Percentiles rank a stretch among this genome's conserved stretches.
Conservation (phyloP, 2,797 vertebrate species). For the Pipistrellus pygmaeus region DNA sequence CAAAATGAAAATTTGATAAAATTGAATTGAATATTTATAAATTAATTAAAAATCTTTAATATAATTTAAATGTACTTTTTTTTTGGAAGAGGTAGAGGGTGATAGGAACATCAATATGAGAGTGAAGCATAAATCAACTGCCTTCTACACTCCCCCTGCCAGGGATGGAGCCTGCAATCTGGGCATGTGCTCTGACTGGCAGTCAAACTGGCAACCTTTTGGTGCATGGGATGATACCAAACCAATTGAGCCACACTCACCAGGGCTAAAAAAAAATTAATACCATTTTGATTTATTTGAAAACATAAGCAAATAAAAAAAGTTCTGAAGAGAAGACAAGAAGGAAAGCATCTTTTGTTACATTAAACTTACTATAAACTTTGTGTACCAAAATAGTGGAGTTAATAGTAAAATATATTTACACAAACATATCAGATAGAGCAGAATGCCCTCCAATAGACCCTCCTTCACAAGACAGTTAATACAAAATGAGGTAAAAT, state of each 20-base stretch:
- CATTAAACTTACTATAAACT: background rate
- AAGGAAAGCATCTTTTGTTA: background rate
- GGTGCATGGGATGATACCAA: background rate
- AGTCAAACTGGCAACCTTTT: background rate
- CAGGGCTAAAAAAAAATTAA: background rate
- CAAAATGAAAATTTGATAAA: background rate
- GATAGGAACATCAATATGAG: background rate
- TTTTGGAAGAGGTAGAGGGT: background rate
- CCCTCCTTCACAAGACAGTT: background rate
- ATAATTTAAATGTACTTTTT: background rate
- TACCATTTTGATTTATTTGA: background rate
- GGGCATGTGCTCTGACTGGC: background rate
- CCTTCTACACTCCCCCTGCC: background rate
- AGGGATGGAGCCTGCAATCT: background rate
- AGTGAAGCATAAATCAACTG: background rate
- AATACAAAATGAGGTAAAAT: slow-evolving; percentile 19
- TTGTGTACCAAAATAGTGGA: background rate
- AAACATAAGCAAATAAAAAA: background rate
- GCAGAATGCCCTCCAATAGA: background rate
- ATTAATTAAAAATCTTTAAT: background rate
- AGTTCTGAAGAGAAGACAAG: background rate
- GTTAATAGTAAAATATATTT: background rate
- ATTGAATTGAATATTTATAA: background rate
- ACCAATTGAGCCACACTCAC: background rate
- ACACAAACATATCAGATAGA: background rate